Base-by-base conservation (phyloP, 2,113 vertebrate genomes). In the Myrmecobius fasciatus region DNA sequence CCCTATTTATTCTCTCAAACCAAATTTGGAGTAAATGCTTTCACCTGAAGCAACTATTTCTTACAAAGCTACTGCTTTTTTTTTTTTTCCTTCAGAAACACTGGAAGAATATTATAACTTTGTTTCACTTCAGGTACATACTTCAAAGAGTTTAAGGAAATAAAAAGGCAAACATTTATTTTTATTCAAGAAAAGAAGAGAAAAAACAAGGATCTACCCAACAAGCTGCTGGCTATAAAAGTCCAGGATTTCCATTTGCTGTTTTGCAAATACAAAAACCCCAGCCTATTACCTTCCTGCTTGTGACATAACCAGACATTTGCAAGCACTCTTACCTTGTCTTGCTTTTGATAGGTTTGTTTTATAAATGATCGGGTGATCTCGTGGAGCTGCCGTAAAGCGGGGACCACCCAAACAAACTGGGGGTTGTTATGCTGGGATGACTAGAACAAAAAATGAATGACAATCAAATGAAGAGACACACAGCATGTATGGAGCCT, bases 361-460 rank as follows among this genome's bases (percentile, higher is more conserved):
- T 99, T 99, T 98, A 99, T 99, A 98, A 99, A 99, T 0, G 99
- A 99, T 0, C 99, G 99, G 0, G 99, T 99, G 98, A 99, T 99
- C 98, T 99, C 99, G 47, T 99, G 99, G 95, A 99, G 99, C 97
- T 99, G 99, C 94, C 99, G 99, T 92, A 99, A 98, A 25, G 99
- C 99, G 96, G 99, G 99, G 88, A 99, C 99, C 91, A 99, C 99
- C 99, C 99, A 99, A 14, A 99, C 99, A 49, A 99, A 98, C 26
- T 99, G 99, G 56, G 99, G 99, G 98, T 99, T 99, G 97, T 98
- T 99, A 98, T 99, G 99, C 97, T 99, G 99, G 94, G 99, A 99
- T 0, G 99, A 99, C 99, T 99, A 96, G 92, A 97, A 95, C 95
- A 96, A 96, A 96, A 98, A 98, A 98, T 97, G 97, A 98, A 95